phyloP scores from a whole-genome alignment of 2,113 vertebrate species.

The Ciconia stormi region DNA sequence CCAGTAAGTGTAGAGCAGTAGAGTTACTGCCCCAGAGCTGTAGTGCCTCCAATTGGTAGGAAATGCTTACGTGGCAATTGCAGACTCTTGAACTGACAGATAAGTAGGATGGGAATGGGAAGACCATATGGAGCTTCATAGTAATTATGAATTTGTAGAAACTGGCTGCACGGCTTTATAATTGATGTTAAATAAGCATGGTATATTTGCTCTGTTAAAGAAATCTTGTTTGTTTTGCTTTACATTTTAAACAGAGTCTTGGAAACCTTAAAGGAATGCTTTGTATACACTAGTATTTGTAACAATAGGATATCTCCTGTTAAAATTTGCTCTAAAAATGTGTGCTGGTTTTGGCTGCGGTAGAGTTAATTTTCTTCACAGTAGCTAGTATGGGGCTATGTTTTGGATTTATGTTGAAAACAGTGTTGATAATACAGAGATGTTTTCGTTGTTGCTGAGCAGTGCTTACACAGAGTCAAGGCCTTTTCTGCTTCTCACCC shows the following conservation, averaged over 20 bases:
- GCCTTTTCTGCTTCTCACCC: too few relatives aligned
- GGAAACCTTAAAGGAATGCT: background rate
- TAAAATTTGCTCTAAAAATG: background rate
- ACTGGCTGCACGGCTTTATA: background rate
- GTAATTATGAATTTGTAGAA: background rate
- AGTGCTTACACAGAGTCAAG: too few relatives aligned
- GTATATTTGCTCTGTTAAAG: background rate
- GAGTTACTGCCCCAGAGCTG: background rate
- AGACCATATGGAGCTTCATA: background rate
- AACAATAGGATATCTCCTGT: background rate
- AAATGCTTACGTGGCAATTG: accelerated
- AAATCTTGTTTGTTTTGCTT: background rate
- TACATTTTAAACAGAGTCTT: background rate
- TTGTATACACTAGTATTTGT: background rate
- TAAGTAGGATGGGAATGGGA: background rate
- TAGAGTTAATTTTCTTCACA: too few relatives aligned
- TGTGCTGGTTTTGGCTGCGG: too few relatives aligned
- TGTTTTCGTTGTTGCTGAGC: too few relatives aligned
- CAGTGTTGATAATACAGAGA: too few relatives aligned
- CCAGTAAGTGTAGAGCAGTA: background rate
- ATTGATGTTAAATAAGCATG: background rate
- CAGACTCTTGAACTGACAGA: background rate
- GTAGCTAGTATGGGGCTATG: too few relatives aligned
- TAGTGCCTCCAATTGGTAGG: background rate
- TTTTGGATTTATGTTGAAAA: too few relatives aligned